Base-by-base conservation (phyloP, 2,888 invertebrate species). In the Aspidiotus destructor region DNA sequence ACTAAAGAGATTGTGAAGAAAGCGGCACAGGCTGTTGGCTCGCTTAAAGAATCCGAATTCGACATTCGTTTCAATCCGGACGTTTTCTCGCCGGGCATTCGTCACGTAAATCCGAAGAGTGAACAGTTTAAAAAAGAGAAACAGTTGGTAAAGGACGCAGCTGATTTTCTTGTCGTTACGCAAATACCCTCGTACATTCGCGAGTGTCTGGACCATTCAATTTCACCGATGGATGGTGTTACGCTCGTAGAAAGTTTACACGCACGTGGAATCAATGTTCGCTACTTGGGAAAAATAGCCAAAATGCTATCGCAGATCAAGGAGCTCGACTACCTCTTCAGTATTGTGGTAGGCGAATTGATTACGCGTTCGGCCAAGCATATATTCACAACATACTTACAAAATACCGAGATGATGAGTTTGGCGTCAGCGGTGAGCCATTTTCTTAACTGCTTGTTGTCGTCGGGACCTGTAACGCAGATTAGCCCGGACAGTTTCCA, bases 21-120 rank as follows among this genome's bases (percentile, higher is more conserved):
- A 71, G 97, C 98, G 3, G 92, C 95, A 8, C 81, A 85, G 8
- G 90, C 93, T 40, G 96, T 98, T 7, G 93, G 93, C 0, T 98
- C 97, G 0, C 82, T 98, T 8, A 92, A 92, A 77, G 95, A 96
- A 73, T 88, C 92, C 0, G 96, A 96, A 78, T 97, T 98, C 79
- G 95, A 94, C 77, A 90, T 99, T 72, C 86, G 95, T 71, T 99
- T 99, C 80, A 99, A 99, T 81, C 96, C 98, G 0, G 99, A 99
- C 80, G 94, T 97, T 71, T 98, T 91, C 80, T 97, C 97, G 10
- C 90, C 92, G 0, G 93, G 93, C 67, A 96, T 99, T 70, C 84
- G 83, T 69, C 96, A 97, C 80, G 83, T 85, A 16, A 85, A 88
- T 73, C 77, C 85, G 73, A 81, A 84, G 68, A 77, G 85, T 73